A percentile compares a stretch with the other conserved stretches of the same genome.
These are phyloP conservation scores for Tetragonisca angustula DNA, from an alignment of 2,888 invertebrate genomes.

Conservation along the genomic window DNA sequence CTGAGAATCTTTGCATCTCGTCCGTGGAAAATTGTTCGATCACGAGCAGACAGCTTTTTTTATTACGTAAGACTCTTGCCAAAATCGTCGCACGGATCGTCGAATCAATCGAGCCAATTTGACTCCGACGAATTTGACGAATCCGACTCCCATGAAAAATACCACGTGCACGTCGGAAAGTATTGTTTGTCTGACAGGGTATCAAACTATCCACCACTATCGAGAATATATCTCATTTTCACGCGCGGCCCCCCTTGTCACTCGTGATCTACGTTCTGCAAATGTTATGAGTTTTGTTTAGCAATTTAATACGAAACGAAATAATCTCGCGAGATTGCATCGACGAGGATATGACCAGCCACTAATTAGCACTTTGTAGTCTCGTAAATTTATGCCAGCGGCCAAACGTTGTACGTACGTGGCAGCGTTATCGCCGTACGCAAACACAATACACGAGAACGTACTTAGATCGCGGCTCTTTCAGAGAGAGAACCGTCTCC, in stretches of 20 bases:
- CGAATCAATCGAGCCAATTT: too few species aligned
- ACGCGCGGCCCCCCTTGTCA: constrained; percentile 41
- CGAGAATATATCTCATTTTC: constrained; percentile 58
- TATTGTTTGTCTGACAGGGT: too few species aligned
- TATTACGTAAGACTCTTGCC: too few species aligned
- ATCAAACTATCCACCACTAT: neutral
- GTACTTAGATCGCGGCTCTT: neutral
- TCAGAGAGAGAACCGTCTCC: constrained; percentile 18
- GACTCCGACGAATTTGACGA: too few species aligned
- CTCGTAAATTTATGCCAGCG: constrained; percentile 57
- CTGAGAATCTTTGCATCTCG: neutral
- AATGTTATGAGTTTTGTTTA: constrained; percentile 54
- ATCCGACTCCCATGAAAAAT: neutral
- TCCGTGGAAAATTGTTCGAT: too few species aligned
- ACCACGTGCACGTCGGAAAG: neutral
- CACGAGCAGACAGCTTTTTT: too few species aligned
- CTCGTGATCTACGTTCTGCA: constrained; percentile 45
- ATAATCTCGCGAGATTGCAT: constrained; percentile 52
- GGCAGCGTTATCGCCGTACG: neutral
- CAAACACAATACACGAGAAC: constrained; percentile 10
- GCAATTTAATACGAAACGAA: constrained; percentile 57
- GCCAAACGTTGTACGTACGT: constrained; percentile 9
- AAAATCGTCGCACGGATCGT: too few species aligned
- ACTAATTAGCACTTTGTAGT: constrained; percentile 63
- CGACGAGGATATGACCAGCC: constrained; percentile 58